phyloP scores from a whole-genome alignment of 2,888 invertebrate species.

The Nomada flava region DNA sequence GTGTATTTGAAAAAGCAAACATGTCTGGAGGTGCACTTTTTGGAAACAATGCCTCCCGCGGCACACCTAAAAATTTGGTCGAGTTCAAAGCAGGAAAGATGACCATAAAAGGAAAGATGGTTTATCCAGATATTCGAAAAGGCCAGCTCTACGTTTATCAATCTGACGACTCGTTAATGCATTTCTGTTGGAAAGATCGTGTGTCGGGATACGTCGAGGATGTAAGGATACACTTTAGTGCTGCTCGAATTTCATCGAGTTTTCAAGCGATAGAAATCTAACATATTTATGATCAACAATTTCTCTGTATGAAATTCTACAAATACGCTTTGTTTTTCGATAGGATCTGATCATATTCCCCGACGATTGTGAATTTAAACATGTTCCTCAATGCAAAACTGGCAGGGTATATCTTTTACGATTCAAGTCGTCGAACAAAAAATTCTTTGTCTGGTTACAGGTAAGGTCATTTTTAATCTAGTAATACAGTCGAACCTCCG shows the following conservation, averaged over 20 bases:
- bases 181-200: conserved; percentile 99
- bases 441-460: conserved; percentile 99
- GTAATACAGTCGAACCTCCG: too few species aligned
- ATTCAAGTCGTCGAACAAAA: conserved; percentile 96
- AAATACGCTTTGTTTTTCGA: conserved; percentile 61
- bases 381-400: conserved; percentile 97
- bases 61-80: conserved; percentile 95
- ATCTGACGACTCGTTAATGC: conserved; percentile 98
- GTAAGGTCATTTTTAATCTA: conserved; percentile 83
- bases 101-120: conserved; percentile 97
- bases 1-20: conserved; percentile 38
- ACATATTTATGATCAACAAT: not conserved
- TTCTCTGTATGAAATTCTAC: not conserved
- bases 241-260: not conserved
- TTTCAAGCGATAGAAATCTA: not conserved
- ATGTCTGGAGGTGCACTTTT: conserved; percentile 89
- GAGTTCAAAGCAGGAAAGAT: conserved; percentile 99
- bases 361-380: conserved; percentile 98
- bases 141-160: conserved; percentile 98
- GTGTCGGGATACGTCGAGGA: conserved; percentile 97
- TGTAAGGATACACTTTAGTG: conserved; percentile 83
- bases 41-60: conserved; percentile 90
- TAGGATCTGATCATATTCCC: conserved; percentile 98
- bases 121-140: conserved; percentile 97
- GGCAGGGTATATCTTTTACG: conserved; percentile 98